Conservation (phyloP, 1,140 invertebrate species). For the Leptopilina boulardi region DNA sequence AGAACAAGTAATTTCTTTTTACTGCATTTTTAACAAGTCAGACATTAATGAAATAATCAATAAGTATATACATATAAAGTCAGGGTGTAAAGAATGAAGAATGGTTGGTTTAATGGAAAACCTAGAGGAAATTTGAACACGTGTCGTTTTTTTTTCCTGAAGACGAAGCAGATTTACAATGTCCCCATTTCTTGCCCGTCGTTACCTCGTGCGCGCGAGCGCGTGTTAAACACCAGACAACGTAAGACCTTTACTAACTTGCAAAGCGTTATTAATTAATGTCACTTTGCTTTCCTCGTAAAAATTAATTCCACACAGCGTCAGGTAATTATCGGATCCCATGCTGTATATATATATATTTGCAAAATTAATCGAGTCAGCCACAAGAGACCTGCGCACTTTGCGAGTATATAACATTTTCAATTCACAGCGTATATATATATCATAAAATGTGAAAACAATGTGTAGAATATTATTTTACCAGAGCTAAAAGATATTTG, state of each 20-base stretch:
- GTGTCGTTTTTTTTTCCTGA: background rate
- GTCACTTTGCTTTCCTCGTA: constrained; percentile 41
- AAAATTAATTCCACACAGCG: constrained; percentile 46
- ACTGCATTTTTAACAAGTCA: background rate
- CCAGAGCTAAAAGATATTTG: constrained; percentile 7
- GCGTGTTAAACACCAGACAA: constrained; percentile 45
- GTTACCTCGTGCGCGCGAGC: too few species aligned
- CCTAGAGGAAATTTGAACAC: constrained; percentile 5
- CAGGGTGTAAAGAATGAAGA: background rate
- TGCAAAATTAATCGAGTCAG: constrained; percentile 13
- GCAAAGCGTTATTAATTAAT: constrained; percentile 49
- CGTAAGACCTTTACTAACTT: constrained; percentile 24
- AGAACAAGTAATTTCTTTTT: background rate
- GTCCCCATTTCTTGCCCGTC: constrained; percentile 43
- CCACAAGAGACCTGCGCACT: background rate
- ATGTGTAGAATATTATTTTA: background rate
- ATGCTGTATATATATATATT: too few species aligned
- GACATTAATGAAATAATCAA: background rate
- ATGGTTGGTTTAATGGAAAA: background rate
- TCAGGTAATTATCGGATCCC: constrained; percentile 44
- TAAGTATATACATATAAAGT: too few species aligned
- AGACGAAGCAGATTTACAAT: constrained; percentile 43
- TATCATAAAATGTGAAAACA: background rate
- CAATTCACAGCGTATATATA: background rate
- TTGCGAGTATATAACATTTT: background rate